Evolutionary conservation across 2,888 invertebrate species (phyloP).

Genomic region (Lampropteryx suffumata): DNA sequence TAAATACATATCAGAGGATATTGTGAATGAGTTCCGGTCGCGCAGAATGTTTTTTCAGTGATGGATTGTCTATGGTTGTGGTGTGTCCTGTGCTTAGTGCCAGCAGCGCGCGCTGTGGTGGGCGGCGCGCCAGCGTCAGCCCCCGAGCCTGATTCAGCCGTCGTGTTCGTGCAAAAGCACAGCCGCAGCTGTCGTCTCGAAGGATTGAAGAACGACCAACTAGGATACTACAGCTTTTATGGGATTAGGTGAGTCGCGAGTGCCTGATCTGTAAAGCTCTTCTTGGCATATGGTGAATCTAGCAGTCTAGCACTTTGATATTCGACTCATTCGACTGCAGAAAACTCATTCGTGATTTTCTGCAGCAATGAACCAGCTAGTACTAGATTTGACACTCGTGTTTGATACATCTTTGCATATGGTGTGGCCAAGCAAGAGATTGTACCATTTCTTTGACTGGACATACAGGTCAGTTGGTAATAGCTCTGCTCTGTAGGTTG

Average conservation of each 20-base stretch:
- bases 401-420: too few relatives aligned
- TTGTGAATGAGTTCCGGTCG: conserved; percentile 41
- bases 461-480: too few relatives aligned
- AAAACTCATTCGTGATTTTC: too few relatives aligned
- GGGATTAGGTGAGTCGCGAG: conserved; percentile 83
- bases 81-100: conserved; percentile 34
- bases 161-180: conserved; percentile 85
- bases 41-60: conserved; percentile 35
- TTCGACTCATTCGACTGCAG: too few relatives aligned
- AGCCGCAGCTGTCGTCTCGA: conserved; percentile 85
- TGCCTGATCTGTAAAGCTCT: background rate
- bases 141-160: conserved; percentile 88
- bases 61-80: conserved; percentile 49
- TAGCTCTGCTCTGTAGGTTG: too few relatives aligned
- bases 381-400: too few relatives aligned
- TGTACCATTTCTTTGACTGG: too few relatives aligned
- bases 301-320: too few relatives aligned
- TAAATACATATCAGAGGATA: conserved; percentile 31
- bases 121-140: conserved; percentile 86
- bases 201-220: conserved; percentile 83
- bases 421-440: too few relatives aligned
- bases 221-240: conserved; percentile 87
- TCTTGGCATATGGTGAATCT: too few relatives aligned
- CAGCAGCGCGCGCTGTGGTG: conserved; percentile 77
- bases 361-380: too few relatives aligned